Conservation (phyloP, 2,113 vertebrate species). For the Grammomys dolichurus region DNA sequence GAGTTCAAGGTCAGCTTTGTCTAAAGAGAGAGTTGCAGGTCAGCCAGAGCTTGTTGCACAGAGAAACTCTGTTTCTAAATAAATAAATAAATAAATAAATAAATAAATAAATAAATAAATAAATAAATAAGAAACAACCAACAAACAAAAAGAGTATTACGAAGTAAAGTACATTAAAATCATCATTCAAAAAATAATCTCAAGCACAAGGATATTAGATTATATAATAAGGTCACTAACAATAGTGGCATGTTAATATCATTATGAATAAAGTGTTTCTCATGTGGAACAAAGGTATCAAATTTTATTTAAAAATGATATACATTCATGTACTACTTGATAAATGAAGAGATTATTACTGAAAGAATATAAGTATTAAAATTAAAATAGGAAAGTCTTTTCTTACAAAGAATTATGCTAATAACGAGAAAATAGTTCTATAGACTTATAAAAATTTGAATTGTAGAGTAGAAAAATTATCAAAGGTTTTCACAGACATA, state of each 20-base stretch:
- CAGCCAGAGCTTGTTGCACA: no score
- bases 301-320: not conserved
- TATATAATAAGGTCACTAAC: not conserved
- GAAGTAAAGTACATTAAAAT: not conserved
- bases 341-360: not conserved
- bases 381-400: not conserved
- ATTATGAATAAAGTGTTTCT: not conserved
- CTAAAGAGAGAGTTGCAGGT: no score
- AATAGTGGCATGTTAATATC: not conserved
- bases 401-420: not conserved
- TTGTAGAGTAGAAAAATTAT: not conserved
- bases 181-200: not conserved
- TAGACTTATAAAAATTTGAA: not conserved
- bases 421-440: not conserved
- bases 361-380: not conserved
- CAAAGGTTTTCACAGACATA: not conserved
- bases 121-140: no score
- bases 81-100: no score
- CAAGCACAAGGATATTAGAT: not conserved
- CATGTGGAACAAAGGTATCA: not conserved
- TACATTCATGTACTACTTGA: not conserved
- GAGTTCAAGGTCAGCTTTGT: no score
- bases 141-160: not conserved
- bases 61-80: no score
- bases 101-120: no score